Conservation (phyloP, 2,113 vertebrate species). For the Maccullochella peelii region DNA sequence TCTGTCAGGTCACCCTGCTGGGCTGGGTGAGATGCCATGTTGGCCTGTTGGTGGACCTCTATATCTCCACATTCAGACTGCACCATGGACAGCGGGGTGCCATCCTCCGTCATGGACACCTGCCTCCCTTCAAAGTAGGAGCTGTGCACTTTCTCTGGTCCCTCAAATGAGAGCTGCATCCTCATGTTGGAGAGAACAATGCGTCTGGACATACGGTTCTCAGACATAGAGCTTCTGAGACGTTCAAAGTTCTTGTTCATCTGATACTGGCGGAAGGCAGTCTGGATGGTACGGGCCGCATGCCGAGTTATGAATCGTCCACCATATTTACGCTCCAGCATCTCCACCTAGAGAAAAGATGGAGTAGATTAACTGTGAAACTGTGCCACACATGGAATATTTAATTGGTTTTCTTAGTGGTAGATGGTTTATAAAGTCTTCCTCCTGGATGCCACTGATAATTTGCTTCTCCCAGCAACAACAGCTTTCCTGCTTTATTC, state of each 20-base stretch:
- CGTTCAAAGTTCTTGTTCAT: slow-evolving; percentile 99
- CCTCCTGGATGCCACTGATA: not conserved
- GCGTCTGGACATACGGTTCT: slow-evolving; percentile 98
- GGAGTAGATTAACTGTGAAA: slow-evolving; percentile 6
- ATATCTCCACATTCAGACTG: slow-evolving; percentile 87
- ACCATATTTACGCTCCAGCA: slow-evolving; percentile 99
- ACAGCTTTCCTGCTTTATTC: not conserved
- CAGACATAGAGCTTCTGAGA: slow-evolving; percentile 97
- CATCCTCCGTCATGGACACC: slow-evolving; percentile 91
- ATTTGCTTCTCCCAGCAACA: slow-evolving; percentile 1
- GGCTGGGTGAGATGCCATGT: slow-evolving; percentile 86
- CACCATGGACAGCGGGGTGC: slow-evolving; percentile 85
- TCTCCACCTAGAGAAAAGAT: slow-evolving; percentile 90
- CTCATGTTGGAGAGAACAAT: slow-evolving; percentile 99
- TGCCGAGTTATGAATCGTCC: slow-evolving; percentile 98
- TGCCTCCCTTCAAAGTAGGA: slow-evolving; percentile 97
- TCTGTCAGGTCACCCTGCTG: slow-evolving; percentile 89
- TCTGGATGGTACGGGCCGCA: slow-evolving; percentile 98
- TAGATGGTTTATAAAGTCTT: slow-evolving; percentile 8
- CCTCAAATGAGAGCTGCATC: slow-evolving; percentile 99
- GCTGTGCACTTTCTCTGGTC: slow-evolving; percentile 95
- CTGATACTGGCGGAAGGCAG: slow-evolving; percentile 98
- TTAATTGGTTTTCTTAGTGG: slow-evolving; percentile 13
- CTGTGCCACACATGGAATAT: not conserved
- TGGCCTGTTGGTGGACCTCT: slow-evolving; percentile 82